These are phyloP conservation scores for Engraulis encrasicolus DNA, from an alignment of 2,113 vertebrate genomes.

Conservation along the genomic window DNA sequence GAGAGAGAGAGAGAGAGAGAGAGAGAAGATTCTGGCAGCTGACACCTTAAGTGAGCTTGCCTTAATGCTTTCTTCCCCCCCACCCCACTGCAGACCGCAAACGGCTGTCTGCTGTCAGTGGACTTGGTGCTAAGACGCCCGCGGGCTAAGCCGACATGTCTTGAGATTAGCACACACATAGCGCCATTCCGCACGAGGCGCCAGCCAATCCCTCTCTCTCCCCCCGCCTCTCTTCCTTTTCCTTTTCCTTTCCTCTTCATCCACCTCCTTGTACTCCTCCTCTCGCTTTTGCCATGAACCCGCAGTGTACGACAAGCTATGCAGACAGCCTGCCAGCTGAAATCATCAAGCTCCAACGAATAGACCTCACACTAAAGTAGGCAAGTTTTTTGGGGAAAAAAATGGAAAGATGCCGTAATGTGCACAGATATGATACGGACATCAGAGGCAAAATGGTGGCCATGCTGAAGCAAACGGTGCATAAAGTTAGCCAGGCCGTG, in stretches of 20 bases:
- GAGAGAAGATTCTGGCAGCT: neutral
- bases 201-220: neutral
- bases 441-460: neutral
- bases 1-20: neutral
- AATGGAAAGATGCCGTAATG: neutral
- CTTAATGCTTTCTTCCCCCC: neutral
- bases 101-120: neutral
- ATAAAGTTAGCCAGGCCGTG: no score
- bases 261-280: neutral
- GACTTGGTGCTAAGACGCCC: slow-evolving; percentile 5
- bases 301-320: neutral
- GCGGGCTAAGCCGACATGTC: neutral
- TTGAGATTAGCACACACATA: slow-evolving; percentile 15
- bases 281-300: neutral
- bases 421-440: neutral
- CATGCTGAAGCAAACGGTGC: neutral
- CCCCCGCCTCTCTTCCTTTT: neutral
- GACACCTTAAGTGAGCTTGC: neutral
- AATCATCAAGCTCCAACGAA: neutral
- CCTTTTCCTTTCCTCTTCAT: neutral
- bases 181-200: neutral
- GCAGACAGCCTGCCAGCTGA: neutral
- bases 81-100: neutral
- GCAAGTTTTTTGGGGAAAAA: neutral
- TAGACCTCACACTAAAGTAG: neutral